A percentile compares a stretch with the other conserved stretches of the same genome.
phyloP scores from a whole-genome alignment of 2,888 invertebrate genomes.

The Calephelis perditalis region DNA sequence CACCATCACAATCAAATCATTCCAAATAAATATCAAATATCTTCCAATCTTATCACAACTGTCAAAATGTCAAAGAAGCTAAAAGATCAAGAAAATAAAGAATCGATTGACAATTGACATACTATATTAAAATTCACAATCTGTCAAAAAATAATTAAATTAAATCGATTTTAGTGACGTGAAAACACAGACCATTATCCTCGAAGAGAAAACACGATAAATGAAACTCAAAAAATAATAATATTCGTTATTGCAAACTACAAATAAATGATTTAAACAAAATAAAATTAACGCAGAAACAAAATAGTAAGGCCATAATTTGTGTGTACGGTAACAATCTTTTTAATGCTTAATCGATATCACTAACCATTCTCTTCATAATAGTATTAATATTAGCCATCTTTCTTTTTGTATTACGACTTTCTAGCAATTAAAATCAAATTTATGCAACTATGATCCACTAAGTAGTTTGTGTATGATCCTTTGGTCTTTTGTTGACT shows the following conservation, averaged over 20 bases:
- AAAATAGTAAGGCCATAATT: too few relatives aligned
- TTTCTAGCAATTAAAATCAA: too few relatives aligned
- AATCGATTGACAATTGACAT: neutral
- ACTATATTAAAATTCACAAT: neutral
- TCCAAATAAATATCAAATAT: constrained; percentile 6
- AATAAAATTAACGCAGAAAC: too few relatives aligned
- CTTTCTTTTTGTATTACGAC: too few relatives aligned
- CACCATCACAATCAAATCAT: constrained; percentile 25
- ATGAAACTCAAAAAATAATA: too few relatives aligned
- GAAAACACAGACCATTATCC: too few relatives aligned
- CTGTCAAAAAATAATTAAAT: constrained; percentile 2
- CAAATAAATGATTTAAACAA: too few relatives aligned
- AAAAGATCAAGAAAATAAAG: constrained; percentile 4
- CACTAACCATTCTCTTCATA: constrained; percentile 55
- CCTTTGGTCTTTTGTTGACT: too few relatives aligned
- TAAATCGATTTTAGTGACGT: neutral
- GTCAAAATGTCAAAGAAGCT: constrained; percentile 15
- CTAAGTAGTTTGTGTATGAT: too few relatives aligned
- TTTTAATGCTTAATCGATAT: constrained; percentile 22
- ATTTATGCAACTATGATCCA: too few relatives aligned
- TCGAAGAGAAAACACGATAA: too few relatives aligned
- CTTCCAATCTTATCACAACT: constrained; percentile 13
- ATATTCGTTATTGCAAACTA: too few relatives aligned
- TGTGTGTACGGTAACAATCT: neutral
- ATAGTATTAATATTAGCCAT: constrained; percentile 56